These are phyloP conservation scores for Dufourea novaeangliae DNA, from an alignment of 1,140 invertebrate species.

Conservation along the genomic window DNA sequence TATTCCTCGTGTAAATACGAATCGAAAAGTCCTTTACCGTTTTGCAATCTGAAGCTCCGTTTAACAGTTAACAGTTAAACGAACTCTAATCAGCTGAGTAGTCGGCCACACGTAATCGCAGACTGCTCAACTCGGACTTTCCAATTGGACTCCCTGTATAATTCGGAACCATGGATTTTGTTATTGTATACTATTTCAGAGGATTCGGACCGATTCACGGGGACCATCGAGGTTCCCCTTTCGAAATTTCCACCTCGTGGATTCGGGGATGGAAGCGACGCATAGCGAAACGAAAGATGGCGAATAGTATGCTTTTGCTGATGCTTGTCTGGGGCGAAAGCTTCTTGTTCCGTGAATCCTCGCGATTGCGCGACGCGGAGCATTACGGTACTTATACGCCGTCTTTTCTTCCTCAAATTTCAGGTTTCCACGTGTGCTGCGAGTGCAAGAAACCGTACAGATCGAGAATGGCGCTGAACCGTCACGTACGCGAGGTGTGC, in stretches of 20 bases:
- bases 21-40: too few relatives aligned
- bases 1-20: too few relatives aligned
- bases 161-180: too few relatives aligned
- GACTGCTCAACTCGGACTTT: too few relatives aligned
- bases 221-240: not conserved
- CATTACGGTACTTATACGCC: constrained; percentile 36
- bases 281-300: constrained; percentile 9
- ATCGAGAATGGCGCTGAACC: constrained; percentile 64
- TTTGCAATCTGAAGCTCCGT: too few relatives aligned
- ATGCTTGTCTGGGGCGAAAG: constrained; percentile 51
- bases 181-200: not conserved
- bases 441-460: constrained; percentile 66
- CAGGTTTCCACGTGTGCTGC: constrained; percentile 63
- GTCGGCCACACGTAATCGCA: too few relatives aligned
- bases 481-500: constrained; percentile 69
- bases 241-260: not conserved
- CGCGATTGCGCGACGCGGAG: not conserved
- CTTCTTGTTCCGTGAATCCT: constrained; percentile 45
- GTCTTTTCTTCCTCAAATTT: constrained; percentile 52
- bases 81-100: too few relatives aligned
- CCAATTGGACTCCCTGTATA: too few relatives aligned
- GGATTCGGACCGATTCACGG: not conserved
- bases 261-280: not conserved
- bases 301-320: constrained; percentile 46
- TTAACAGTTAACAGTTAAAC: too few relatives aligned